phyloP scores from a whole-genome alignment of 2,113 vertebrate genomes.

The Ariopsis seemanni region DNA sequence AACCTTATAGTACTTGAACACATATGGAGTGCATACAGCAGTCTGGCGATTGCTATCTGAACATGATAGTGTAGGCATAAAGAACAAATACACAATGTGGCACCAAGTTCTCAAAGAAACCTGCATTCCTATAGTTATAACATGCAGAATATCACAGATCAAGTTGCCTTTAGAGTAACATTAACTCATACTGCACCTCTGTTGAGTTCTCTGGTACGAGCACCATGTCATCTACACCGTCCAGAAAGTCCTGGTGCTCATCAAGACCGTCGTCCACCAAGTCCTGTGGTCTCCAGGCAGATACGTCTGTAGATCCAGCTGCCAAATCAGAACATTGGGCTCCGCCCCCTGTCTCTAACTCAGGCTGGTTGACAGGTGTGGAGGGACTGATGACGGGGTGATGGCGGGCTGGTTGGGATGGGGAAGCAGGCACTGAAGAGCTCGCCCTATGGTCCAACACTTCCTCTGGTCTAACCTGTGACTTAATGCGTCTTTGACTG shows the following conservation, averaged over 20 bases:
- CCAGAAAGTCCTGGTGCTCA: constrained; percentile 43
- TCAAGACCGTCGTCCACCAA: constrained; percentile 26
- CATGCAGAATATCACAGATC: not conserved
- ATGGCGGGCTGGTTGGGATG: constrained; percentile 48
- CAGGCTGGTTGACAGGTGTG: constrained; percentile 23
- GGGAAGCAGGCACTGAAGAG: constrained; percentile 49
- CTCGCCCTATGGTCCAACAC: constrained; percentile 59
- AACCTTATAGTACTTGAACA: not conserved
- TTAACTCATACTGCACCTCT: constrained; percentile 59
- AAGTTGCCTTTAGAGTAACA: not conserved
- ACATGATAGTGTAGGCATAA: not conserved
- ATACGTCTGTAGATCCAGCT: constrained; percentile 38
- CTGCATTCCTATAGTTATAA: not conserved
- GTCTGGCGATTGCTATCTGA: not conserved
- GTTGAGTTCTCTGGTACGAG: constrained; percentile 47
- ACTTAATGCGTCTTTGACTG: constrained; percentile 45
- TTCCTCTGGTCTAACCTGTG: not conserved
- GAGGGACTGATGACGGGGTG: constrained; percentile 21
- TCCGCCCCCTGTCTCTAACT: constrained; percentile 33
- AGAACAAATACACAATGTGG: not conserved
- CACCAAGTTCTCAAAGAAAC: not conserved
- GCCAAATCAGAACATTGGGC: constrained; percentile 37
- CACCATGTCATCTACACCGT: constrained; percentile 34
- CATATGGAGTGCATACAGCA: not conserved
- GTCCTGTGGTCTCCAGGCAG: constrained; percentile 59